Evolutionary conservation across 2,888 invertebrate species (phyloP).

Genomic region (Pachliopta kotzebuea): DNA sequence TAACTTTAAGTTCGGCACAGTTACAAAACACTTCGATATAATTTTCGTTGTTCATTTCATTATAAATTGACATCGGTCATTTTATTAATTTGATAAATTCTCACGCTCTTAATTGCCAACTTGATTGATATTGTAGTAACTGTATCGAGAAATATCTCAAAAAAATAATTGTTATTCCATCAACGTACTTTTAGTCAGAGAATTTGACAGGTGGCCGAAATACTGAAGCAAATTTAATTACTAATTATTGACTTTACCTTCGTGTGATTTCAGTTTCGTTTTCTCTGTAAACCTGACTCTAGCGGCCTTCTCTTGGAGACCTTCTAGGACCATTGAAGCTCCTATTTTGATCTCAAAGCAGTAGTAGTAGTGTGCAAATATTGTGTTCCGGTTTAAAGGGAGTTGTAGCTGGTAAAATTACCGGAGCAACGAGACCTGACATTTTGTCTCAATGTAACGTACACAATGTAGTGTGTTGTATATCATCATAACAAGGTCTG

Average conservation of each 20-base stretch:
- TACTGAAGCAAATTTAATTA: not conserved
- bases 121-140: not conserved
- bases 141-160: not conserved
- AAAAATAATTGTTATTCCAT: not conserved
- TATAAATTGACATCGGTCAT: not conserved
- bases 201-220: not conserved
- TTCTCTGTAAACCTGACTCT: too few species aligned
- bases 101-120: constrained; percentile 2
- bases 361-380: too few species aligned
- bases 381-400: too few species aligned
- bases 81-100: constrained; percentile 3
- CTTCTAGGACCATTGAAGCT: too few species aligned
- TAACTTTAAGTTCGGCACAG: not conserved
- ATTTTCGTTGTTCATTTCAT: constrained; percentile 9
- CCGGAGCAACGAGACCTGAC: too few species aligned
- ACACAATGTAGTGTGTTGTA: too few species aligned
- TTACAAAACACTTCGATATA: constrained; percentile 17
- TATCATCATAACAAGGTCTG: too few species aligned
- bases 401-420: too few species aligned
- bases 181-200: not conserved
- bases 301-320: too few species aligned
- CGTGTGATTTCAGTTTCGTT: too few species aligned
- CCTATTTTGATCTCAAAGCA: too few species aligned
- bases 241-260: not conserved
- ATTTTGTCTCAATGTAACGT: too few species aligned